Evolutionary conservation across 2,888 invertebrate genomes (phyloP), one percentile per base, ranked within the genome.

Genomic region (Clepsis dumicolana): DNA sequence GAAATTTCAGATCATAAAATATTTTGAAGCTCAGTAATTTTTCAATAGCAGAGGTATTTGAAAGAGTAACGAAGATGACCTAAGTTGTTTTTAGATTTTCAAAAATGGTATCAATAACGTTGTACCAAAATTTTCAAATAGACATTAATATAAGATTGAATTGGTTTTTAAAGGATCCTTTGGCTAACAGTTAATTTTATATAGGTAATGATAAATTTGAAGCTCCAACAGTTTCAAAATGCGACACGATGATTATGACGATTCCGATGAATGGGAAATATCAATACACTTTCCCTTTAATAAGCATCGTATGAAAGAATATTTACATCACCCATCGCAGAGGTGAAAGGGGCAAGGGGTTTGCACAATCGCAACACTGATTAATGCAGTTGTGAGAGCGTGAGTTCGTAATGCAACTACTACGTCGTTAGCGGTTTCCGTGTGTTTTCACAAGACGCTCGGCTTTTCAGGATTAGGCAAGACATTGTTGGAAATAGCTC

Each of bases 321-420:
- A 68, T 64, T 67, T 67, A 63, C 68, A 59, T 68, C 68, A 59
- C 50, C 65, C 57, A 66, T 56, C 63, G 61, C 60, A 35, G 61
- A 66, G 66, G 67, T 67, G 67, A 67, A 67, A 67, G 67, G 57
- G 68, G 59, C 63, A 64, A 68, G 52, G 52, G 50, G 52, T 57
- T 68, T 68, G 63, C 68, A 68, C 68, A 68, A 68, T 68, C 63
- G 41, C 38, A n/a, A 48, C 48, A 29, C 59, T 64, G 68, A 68
- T 68, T 64, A 68, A 68, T 68, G 64, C 68, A 57, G 63, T 57
- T 50, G 52, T 41, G 67, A 41, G 50, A 56, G 57, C 67, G 50
- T 57, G 67, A 67, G 62, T 53, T 67, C 16, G 67, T 44, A 41
- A n/a, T 35, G 61, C 61, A 62, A 66, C 54, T 35, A 54, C 61